phyloP scores from a whole-genome alignment of 2,888 invertebrate species.

The Steinernema hermaphroditum region DNA sequence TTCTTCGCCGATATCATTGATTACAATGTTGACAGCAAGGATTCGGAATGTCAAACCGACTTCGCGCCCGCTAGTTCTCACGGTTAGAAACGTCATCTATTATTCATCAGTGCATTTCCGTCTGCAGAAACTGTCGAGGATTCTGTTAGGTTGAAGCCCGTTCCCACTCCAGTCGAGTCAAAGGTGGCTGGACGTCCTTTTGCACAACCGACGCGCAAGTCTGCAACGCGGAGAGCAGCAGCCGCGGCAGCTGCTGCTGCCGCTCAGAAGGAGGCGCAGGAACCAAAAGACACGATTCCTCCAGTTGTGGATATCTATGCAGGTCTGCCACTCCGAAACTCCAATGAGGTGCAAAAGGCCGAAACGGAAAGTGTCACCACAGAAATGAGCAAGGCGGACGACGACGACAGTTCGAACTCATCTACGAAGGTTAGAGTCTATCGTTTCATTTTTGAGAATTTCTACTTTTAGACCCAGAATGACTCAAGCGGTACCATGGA shows the following conservation, averaged over 20 bases:
- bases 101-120: not conserved
- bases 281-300: not conserved
- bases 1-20: not conserved
- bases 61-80: constrained; percentile 16
- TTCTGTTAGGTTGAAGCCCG: not conserved
- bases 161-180: not conserved
- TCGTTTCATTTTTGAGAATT: not conserved
- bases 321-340: not conserved
- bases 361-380: not conserved
- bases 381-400: not conserved
- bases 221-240: not conserved
- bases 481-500: constrained; percentile 32
- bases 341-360: not conserved
- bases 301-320: constrained; percentile 22
- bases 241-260: not conserved
- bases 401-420: not conserved
- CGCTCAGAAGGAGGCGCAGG: not conserved
- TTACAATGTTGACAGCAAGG: constrained; percentile 1
- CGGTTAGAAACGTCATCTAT: not conserved
- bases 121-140: not conserved
- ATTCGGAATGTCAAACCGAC: constrained; percentile 1
- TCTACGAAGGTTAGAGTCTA: not conserved
- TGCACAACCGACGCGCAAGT: constrained; percentile 10
- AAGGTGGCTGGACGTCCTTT: constrained; percentile 6
- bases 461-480: constrained; percentile 19